Base-by-base conservation (phyloP, 2,113 vertebrate genomes). In the Picathartes gymnocephalus region DNA sequence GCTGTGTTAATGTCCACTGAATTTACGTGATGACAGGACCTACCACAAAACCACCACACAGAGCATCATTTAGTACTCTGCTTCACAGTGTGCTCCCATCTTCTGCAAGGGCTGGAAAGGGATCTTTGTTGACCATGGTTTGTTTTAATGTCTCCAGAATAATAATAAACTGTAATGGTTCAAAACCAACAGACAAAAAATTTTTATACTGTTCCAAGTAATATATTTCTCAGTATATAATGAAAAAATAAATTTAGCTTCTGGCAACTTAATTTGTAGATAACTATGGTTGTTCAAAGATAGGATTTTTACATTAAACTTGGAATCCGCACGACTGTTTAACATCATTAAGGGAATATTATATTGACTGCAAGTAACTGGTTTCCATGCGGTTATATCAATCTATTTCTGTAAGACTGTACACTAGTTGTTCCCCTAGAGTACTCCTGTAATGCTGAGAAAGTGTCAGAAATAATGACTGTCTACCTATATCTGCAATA, bases 391-490 rank as follows among this genome's bases (percentile, higher is more conserved):
- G 98, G 97, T 98, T 98, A 74, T 97, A 98, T 98, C 98, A 98
- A 98, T 98, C 98, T 98, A 97, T 97, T 98, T 98, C 97, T 96
- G 96, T 96, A 98, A 96, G 94, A 94, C 96, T 83, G 95, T 98
- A 98, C 97, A 98, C 97, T 97, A 97, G 97, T 97, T 98, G 97
- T 97, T 70, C 97, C 98, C 98, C 98, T 87, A 97, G 98, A 98
- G 98, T 97, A 97, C 97, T 97, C 96, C 97, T 97, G 97, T 97
- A 98, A 98, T 97, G 98, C 98, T 96, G 97, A 98, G 97, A 98
- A 98, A 98, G 97, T 98, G 98, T 98, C 98, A 98, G 97, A 98
- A 98, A 98, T 98, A 98, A 98, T 98, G 98, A 98, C 98, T 98
- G 97, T 98, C 98, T 98, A 98, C 98, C 98, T 98, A 98, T 98